phyloP scores from a whole-genome alignment of 2,888 invertebrate genomes.

The Calliphora vomitoria region DNA sequence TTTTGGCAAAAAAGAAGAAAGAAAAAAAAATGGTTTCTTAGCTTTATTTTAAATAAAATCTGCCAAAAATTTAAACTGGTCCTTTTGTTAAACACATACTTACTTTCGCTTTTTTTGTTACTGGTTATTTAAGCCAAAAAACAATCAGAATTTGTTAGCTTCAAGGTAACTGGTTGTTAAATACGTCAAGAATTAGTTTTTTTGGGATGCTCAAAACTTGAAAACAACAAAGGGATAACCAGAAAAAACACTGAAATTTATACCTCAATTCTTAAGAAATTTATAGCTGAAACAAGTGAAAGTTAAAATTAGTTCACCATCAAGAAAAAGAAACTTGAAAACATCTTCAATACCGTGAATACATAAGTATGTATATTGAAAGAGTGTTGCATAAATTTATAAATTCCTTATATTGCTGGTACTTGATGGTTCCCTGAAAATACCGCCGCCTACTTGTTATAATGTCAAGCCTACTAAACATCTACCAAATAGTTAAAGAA shows the following conservation, averaged over 20 bases:
- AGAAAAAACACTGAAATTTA: background rate
- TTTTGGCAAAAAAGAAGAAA: slow-evolving; percentile 25
- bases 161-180: slow-evolving; percentile 46
- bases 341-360: background rate
- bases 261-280: slow-evolving; percentile 37
- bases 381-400: background rate
- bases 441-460: slow-evolving; percentile 53
- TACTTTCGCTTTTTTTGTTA: slow-evolving; percentile 69
- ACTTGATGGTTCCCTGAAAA: background rate
- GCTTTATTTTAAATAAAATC: slow-evolving; percentile 39
- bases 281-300: slow-evolving; percentile 41
- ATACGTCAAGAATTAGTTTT: slow-evolving; percentile 11
- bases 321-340: background rate
- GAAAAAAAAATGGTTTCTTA: slow-evolving; percentile 43
- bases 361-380: background rate
- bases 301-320: slow-evolving; percentile 1
- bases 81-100: slow-evolving; percentile 50
- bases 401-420: background rate
- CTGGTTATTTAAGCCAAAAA: slow-evolving; percentile 29
- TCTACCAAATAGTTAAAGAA: background rate
- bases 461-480: slow-evolving; percentile 45
- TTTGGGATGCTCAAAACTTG: background rate
- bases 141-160: slow-evolving; percentile 40
- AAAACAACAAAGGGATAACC: background rate
- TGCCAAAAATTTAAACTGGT: slow-evolving; percentile 61